phyloP scores from a whole-genome alignment of 2,888 invertebrate genomes.

The Amorpha juglandis region DNA sequence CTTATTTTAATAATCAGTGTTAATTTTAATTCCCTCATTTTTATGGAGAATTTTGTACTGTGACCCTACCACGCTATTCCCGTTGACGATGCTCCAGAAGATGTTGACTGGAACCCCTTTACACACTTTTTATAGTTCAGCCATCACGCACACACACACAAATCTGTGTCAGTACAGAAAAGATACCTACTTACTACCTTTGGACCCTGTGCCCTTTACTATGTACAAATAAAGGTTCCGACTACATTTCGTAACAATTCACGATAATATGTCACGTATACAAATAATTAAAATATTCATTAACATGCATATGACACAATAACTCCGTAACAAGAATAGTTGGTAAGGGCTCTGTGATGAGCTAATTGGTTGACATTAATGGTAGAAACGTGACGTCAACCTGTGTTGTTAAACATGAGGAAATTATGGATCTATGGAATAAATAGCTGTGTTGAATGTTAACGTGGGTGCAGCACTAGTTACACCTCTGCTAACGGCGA shows the following conservation, averaged over 20 bases:
- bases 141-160: no score
- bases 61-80: no score
- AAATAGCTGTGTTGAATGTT: no score
- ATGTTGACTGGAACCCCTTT: neutral
- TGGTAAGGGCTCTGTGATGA: constrained; percentile 16
- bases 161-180: no score
- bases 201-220: neutral
- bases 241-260: constrained; percentile 2
- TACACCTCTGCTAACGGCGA: no score
- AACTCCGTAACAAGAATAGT: constrained; percentile 6
- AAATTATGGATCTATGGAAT: neutral
- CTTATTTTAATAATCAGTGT: no score
- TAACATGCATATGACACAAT: constrained; percentile 14
- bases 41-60: no score
- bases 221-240: neutral
- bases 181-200: no score
- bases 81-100: no score
- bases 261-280: constrained; percentile 7
- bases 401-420: neutral
- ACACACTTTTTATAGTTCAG: no score
- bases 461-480: no score
- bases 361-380: constrained; percentile 10
- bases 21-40: no score
- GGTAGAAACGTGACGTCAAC: constrained; percentile 8
- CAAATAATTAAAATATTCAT: constrained; percentile 8